A percentile compares a stretch with the other conserved stretches of the same genome.
These are phyloP conservation scores for Lasioglossum vierecki DNA, from an alignment of 2,888 invertebrate genomes.

Conservation along the genomic window DNA sequence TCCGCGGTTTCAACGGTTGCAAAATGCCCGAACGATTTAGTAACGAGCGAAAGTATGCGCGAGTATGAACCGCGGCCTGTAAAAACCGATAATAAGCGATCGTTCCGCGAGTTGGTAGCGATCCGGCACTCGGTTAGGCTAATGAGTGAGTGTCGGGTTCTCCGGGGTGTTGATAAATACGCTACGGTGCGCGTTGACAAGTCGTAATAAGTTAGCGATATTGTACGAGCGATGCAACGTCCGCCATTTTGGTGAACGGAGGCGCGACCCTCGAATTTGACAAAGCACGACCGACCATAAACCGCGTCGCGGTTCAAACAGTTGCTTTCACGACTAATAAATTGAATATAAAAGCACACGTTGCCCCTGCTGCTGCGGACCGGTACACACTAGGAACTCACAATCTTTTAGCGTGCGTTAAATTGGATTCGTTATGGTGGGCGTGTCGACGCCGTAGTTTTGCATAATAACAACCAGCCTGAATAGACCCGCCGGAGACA, in stretches of 20 bases:
- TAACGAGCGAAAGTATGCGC: slow-evolving; percentile 57
- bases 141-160: slow-evolving; percentile 34
- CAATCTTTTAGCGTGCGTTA: slow-evolving; percentile 61
- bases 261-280: slow-evolving; percentile 45
- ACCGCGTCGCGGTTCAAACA: slow-evolving; percentile 25
- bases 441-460: slow-evolving; percentile 63
- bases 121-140: slow-evolving; percentile 33
- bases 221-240: slow-evolving; percentile 26
- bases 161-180: slow-evolving; percentile 38
- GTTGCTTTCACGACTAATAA: slow-evolving; percentile 55
- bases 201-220: slow-evolving; percentile 36
- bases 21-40: slow-evolving; percentile 58
- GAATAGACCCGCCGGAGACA: slow-evolving; percentile 38
- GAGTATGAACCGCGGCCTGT: slow-evolving; percentile 13
- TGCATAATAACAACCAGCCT: slow-evolving; percentile 58
- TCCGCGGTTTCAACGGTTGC: slow-evolving; percentile 41
- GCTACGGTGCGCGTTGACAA: slow-evolving; percentile 19
- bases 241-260: not conserved
- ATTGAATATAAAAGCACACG: slow-evolving; percentile 49
- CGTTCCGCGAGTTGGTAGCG: slow-evolving; percentile 31
- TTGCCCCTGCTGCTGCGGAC: slow-evolving; percentile 21
- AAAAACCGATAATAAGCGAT: slow-evolving; percentile 47
- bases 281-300: slow-evolving; percentile 22
- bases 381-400: slow-evolving; percentile 50
- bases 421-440: slow-evolving; percentile 68